Conservation (phyloP, 2,797 vertebrate genomes). For the Typhlichthys eigenmanni region DNA sequence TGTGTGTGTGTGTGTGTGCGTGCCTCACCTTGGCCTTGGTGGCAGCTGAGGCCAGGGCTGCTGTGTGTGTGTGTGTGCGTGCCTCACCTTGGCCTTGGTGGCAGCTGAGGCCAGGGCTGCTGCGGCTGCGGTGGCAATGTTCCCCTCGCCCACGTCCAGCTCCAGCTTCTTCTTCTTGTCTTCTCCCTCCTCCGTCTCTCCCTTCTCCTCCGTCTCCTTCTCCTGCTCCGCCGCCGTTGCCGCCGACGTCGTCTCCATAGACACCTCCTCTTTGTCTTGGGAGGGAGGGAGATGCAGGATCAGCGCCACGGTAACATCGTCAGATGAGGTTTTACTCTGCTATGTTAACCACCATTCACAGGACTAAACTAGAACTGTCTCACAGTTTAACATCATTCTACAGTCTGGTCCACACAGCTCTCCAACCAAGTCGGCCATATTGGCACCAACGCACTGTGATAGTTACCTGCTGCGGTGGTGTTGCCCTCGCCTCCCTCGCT, state of each 20-base stretch:
- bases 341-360: too few relatives aligned
- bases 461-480: slow-evolving; percentile 55
- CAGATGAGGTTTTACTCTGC: too few relatives aligned
- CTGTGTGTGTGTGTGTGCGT: too few relatives aligned
- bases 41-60: slow-evolving; percentile 85
- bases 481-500: slow-evolving; percentile 69
- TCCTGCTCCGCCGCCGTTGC: slow-evolving; percentile 82
- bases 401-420: too few relatives aligned
- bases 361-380: too few relatives aligned
- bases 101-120: slow-evolving; percentile 95
- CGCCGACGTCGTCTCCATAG: slow-evolving; percentile 71
- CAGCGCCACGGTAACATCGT: too few relatives aligned
- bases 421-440: too few relatives aligned
- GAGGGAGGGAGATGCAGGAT: too few relatives aligned
- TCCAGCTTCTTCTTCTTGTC: slow-evolving; percentile 89
- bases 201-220: slow-evolving; percentile 83
- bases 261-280: too few relatives aligned
- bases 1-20: too few relatives aligned
- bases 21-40: slow-evolving; percentile 94
- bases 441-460: too few relatives aligned
- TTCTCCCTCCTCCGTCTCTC: slow-evolving; percentile 80
- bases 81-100: slow-evolving; percentile 94
- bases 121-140: slow-evolving; percentile 94
- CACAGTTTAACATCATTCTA: background rate
- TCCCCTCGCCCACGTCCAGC: slow-evolving; percentile 92